Evolutionary conservation across 2,888 invertebrate genomes (phyloP).

Genomic region (Apotomis turbidana): DNA sequence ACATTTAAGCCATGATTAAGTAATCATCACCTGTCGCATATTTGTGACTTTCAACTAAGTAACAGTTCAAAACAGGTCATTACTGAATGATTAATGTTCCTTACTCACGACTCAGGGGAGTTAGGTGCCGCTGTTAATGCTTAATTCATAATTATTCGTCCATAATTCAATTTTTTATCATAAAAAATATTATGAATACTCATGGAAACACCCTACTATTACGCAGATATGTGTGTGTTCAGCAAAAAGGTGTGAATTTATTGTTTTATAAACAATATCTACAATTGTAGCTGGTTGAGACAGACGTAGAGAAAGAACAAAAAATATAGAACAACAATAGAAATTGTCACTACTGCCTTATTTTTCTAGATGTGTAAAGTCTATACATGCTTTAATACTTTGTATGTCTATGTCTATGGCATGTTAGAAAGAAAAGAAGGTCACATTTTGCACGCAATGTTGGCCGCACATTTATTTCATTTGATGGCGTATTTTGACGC

Average conservation of each 20-base stretch:
- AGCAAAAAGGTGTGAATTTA: constrained; percentile 47
- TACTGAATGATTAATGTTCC: constrained; percentile 69
- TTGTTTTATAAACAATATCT: constrained; percentile 33
- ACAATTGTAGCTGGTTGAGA: background rate
- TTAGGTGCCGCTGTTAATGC: constrained; percentile 68
- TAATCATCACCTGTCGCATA: constrained; percentile 53
- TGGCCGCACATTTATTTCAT: background rate
- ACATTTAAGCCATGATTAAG: constrained; percentile 50
- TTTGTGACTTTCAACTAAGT: constrained; percentile 43
- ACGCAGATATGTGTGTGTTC: constrained; percentile 33
- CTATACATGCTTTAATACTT: background rate
- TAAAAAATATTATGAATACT: constrained; percentile 46
- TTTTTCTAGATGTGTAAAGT: background rate
- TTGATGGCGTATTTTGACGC: background rate
- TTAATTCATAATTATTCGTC: constrained; percentile 67
- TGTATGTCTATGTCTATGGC: too few species aligned
- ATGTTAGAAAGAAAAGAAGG: too few species aligned
- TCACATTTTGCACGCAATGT: too few species aligned
- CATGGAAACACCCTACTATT: constrained; percentile 43
- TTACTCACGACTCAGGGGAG: constrained; percentile 59
- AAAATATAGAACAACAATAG: background rate
- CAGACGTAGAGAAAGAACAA: constrained; percentile 1
- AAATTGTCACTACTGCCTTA: too few species aligned
- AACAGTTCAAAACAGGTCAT: constrained; percentile 60
- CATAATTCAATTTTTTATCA: constrained; percentile 48